Evolutionary conservation across 2,888 invertebrate species (phyloP).

Genomic region (Scrobipalpa costella): DNA sequence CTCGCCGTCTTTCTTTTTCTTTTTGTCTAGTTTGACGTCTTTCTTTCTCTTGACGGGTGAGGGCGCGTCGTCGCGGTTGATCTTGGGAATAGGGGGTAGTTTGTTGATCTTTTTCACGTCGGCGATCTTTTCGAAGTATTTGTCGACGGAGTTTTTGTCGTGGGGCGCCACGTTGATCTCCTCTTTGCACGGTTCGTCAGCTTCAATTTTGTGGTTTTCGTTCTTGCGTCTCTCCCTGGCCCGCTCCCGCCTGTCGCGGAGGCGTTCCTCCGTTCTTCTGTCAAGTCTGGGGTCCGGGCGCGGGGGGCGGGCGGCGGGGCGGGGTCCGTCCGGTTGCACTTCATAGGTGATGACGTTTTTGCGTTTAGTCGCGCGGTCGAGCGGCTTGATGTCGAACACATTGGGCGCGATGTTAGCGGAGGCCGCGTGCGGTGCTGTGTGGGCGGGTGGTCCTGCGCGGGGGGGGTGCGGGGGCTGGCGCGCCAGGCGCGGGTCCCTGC

Average conservation of each 20-base stretch:
- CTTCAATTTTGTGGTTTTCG: background rate
- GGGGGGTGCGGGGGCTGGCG: constrained; percentile 45
- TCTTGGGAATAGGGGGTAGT: constrained; percentile 71
- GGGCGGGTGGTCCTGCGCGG: constrained; percentile 26
- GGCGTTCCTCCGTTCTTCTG: background rate
- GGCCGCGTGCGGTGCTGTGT: constrained; percentile 31
- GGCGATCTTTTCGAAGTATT: constrained; percentile 50
- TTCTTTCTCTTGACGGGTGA: constrained; percentile 46
- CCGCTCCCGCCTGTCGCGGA: constrained; percentile 29
- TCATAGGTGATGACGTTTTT: constrained; percentile 76
- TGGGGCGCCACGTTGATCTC: background rate
- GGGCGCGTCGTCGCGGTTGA: constrained; percentile 45
- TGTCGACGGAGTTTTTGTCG: constrained; percentile 36
- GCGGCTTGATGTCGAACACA: constrained; percentile 75
- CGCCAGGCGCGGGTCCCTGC: constrained; percentile 55
- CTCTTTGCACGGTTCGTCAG: constrained; percentile 9
- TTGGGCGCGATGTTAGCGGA: constrained; percentile 67
- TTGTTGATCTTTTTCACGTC: constrained; percentile 63
- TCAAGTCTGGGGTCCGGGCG: constrained; percentile 32
- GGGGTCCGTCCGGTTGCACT: constrained; percentile 51
- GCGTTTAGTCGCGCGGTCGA: constrained; percentile 66
- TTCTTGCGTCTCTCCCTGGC: constrained; percentile 29
- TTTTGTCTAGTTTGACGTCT: constrained; percentile 40
- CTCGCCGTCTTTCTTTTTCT: constrained; percentile 38
- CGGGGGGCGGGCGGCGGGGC: constrained; percentile 49